Conservation (phyloP, 2,797 vertebrate genomes). For the Argya squamiceps region DNA sequence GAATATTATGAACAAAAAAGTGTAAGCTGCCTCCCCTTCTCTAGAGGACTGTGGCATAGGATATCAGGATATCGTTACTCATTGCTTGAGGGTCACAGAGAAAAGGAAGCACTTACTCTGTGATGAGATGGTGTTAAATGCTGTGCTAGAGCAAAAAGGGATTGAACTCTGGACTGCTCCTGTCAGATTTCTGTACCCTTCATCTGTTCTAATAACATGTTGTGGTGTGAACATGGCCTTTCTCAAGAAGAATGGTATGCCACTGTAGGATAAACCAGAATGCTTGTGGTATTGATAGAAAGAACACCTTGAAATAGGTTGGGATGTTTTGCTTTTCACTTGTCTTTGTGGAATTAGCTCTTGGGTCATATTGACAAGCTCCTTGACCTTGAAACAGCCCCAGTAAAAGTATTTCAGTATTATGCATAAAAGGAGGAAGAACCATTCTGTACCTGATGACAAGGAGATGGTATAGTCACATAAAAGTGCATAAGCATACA, state of each 20-base stretch:
- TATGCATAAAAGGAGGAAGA: neutral
- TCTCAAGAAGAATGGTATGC: neutral
- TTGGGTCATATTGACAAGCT: neutral
- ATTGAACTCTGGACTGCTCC: slow-evolving; percentile 14
- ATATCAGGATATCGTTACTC: neutral
- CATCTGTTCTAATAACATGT: neutral
- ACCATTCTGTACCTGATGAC: neutral
- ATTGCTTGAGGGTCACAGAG: neutral
- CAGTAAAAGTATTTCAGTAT: neutral
- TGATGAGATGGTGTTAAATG: neutral
- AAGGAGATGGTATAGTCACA: neutral
- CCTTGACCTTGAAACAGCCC: neutral
- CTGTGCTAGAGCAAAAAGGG: neutral
- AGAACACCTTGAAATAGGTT: neutral
- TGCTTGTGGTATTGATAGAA: neutral
- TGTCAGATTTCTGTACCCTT: neutral
- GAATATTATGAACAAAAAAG: neutral
- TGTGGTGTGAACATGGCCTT: neutral
- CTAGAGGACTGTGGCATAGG: neutral
- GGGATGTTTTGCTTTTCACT: neutral
- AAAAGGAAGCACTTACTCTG: neutral
- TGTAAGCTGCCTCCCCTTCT: neutral
- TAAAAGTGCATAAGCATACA: neutral
- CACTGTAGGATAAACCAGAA: neutral
- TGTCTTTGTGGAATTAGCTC: neutral